Base-by-base conservation (phyloP, 2,113 vertebrate species). In the Lophochroa leadbeateri region DNA sequence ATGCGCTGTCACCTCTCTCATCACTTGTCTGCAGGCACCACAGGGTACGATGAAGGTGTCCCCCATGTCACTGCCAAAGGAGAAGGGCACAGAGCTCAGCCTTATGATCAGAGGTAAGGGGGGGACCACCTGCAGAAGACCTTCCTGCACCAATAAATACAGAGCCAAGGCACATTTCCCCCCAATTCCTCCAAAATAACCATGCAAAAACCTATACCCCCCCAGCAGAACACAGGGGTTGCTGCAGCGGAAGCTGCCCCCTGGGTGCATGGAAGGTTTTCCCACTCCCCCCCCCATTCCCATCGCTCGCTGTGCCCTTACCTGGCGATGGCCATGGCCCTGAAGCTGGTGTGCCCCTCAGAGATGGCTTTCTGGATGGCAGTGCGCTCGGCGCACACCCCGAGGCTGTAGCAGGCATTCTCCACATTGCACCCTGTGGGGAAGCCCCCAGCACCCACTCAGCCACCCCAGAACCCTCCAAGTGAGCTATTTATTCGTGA, bases 11-110 rank as follows among this genome's bases (percentile, higher is more conserved):
- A 99, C 99, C 99, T 99, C 99, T 97, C 99, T 98, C 98, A 99
- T 99, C 92, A 99, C 98, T 97, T 99, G 99, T 78, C 99, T 97
- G 97, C 99, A 99, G 92, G 98, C 99, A 0, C 99, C 99, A 2
- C 99, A 99, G 0, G 99, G 99, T 0, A 96, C 88, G 91, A 99
- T 98, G 94, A 99, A 99, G 6, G 98, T 63, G 25, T 99, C 98
- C 18, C 84, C 53, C 87, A 98, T 18, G 94, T 99, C 98, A 96
- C 99, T 99, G 96, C 49, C 96, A 97, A 93, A 92, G 60, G 7
- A 98, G 77, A 97, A 94, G 57, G 71, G 69, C 21, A 79, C 43
- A 94, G 55, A 88, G 31, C n/a, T 90, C 76, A 94, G 55, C 27
- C 9, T 37, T 19, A 21, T 10, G 6, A 10, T 12, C 18, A 28